These are phyloP conservation scores for Nemoura dubitans DNA, from an alignment of 2,888 invertebrate genomes.

Conservation along the genomic window DNA sequence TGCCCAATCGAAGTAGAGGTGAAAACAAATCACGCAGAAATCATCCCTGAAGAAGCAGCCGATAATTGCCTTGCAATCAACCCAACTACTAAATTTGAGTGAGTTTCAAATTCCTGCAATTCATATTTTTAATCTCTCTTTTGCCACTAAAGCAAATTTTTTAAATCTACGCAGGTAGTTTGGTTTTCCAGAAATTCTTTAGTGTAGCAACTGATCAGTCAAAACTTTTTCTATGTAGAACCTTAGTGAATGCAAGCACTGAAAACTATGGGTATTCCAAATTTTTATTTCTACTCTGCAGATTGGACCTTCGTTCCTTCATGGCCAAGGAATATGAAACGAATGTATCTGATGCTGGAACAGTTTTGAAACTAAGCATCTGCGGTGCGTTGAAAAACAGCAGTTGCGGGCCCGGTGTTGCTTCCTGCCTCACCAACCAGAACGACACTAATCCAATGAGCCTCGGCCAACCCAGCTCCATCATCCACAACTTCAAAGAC, in stretches of 20 bases:
- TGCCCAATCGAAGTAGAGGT: conserved; percentile 19
- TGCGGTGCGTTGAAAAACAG: conserved; percentile 29
- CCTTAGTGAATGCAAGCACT: too few species aligned
- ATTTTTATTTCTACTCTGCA: not conserved
- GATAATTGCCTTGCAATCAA: not conserved
- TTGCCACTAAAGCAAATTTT: too few species aligned
- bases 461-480: not conserved
- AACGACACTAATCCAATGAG: conserved; percentile 12
- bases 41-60: not conserved
- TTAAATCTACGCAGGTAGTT: too few species aligned
- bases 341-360: not conserved
- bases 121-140: too few species aligned
- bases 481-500: not conserved
- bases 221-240: too few species aligned
- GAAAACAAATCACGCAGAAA: not conserved
- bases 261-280: too few species aligned
- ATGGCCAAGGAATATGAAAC: conserved; percentile 28
- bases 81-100: conserved; percentile 17
- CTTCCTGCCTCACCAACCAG: not conserved
- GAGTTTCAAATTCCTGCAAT: too few species aligned
- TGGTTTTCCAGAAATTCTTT: too few species aligned
- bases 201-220: too few species aligned
- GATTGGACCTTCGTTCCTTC: conserved; percentile 25
- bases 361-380: not conserved
- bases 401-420: conserved; percentile 9